phyloP scores from a whole-genome alignment of 2,888 invertebrate genomes.

The Tipula lateralis region DNA sequence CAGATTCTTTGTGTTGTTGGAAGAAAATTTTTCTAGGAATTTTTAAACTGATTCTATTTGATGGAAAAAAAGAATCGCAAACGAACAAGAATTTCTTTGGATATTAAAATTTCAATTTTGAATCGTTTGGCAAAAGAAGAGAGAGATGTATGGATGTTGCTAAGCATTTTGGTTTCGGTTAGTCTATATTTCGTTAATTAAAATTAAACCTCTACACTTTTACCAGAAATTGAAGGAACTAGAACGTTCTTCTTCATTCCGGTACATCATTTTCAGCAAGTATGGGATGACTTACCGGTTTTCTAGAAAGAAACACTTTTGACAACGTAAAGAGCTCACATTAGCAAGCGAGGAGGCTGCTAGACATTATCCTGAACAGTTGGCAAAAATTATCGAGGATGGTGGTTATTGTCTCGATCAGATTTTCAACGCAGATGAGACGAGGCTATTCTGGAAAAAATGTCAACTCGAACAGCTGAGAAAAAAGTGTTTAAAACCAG shows the following conservation, averaged over 20 bases:
- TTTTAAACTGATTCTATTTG: too few relatives aligned
- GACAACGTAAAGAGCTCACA: background rate
- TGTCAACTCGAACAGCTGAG: background rate
- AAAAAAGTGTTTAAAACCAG: slow-evolving; percentile 30
- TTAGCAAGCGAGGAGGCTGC: background rate
- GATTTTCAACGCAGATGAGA: background rate
- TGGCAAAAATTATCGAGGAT: background rate
- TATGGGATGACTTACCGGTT: background rate
- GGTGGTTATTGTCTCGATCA: background rate
- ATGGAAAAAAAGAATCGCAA: too few relatives aligned
- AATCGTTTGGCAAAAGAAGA: too few relatives aligned
- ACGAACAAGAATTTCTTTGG: too few relatives aligned
- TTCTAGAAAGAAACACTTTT: background rate
- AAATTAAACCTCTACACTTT: background rate
- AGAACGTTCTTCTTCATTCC: background rate
- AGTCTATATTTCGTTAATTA: background rate
- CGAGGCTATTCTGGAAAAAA: background rate
- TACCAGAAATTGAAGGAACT: background rate
- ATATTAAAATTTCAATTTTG: too few relatives aligned
- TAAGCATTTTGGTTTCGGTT: too few relatives aligned
- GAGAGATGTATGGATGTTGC: too few relatives aligned
- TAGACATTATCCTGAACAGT: background rate
- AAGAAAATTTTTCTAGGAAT: too few relatives aligned
- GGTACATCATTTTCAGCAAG: background rate
- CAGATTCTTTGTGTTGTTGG: too few relatives aligned